Evolutionary conservation across 2,888 invertebrate species (phyloP).

Genomic region (Drosophila planitibia): DNA sequence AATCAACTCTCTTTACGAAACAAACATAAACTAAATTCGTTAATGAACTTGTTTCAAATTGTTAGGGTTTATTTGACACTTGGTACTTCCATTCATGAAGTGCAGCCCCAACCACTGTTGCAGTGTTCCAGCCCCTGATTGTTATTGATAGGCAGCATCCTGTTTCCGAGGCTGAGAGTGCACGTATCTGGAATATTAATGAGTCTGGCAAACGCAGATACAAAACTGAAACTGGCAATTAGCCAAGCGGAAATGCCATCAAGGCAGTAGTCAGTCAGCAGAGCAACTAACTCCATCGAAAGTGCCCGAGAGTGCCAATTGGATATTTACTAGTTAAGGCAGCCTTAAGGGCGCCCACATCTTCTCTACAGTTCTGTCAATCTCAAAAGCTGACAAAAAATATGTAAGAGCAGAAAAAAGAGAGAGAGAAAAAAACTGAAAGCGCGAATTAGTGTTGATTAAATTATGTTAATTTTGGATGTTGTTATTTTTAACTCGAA

Average conservation of each 20-base stretch:
- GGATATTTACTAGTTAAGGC: slow-evolving; percentile 7
- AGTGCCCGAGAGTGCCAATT: not conserved
- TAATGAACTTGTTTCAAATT: slow-evolving; percentile 75
- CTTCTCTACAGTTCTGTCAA: slow-evolving; percentile 51
- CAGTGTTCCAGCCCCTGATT: slow-evolving; percentile 47
- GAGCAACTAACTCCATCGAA: not conserved
- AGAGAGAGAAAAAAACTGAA: slow-evolving; percentile 33
- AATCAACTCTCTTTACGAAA: slow-evolving; percentile 56
- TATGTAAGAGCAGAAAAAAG: not conserved
- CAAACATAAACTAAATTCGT: slow-evolving; percentile 42
- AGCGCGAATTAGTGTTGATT: slow-evolving; percentile 80
- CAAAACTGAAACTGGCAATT: slow-evolving; percentile 53
- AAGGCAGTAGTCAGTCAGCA: not conserved
- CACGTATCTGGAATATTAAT: slow-evolving; percentile 59
- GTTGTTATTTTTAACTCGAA: slow-evolving; percentile 72
- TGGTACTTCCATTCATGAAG: slow-evolving; percentile 56
- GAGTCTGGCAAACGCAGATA: slow-evolving; percentile 27
- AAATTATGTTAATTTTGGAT: slow-evolving; percentile 76
- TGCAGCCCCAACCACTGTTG: slow-evolving; percentile 6
- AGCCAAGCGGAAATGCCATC: slow-evolving; percentile 62
- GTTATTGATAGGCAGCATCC: slow-evolving; percentile 75
- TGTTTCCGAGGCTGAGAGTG: slow-evolving; percentile 68
- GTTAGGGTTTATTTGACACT: slow-evolving; percentile 42
- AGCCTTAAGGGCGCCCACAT: slow-evolving; percentile 68
- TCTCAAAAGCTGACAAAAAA: slow-evolving; percentile 24